Evolutionary conservation across 2,797 vertebrate genomes (phyloP).

Genomic region (Masticophis lateralis): DNA sequence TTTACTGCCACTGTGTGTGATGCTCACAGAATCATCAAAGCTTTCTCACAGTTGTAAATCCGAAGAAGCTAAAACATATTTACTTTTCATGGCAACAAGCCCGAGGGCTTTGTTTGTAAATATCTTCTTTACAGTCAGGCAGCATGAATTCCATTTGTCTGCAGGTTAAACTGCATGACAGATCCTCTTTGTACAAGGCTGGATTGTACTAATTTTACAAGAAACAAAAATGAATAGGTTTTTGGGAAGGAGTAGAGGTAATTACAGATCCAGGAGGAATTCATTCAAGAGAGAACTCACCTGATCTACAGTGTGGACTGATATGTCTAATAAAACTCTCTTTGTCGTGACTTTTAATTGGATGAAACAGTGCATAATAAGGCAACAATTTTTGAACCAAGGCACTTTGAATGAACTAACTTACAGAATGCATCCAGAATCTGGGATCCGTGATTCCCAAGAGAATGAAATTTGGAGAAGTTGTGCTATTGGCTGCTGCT

Average conservation of each 20-base stretch:
- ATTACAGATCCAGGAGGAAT: background rate
- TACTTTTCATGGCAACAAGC: conserved; percentile 48
- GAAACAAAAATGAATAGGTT: background rate
- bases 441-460: background rate
- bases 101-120: conserved; percentile 33
- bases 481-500: background rate
- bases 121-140: conserved; percentile 20
- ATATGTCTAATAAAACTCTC: background rate
- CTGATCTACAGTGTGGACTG: background rate
- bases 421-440: background rate
- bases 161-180: conserved; percentile 44
- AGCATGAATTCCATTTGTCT: conserved; percentile 38
- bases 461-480: background rate
- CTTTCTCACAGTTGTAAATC: conserved; percentile 30
- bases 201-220: background rate
- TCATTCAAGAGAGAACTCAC: background rate
- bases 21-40: conserved; percentile 46
- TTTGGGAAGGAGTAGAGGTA: background rate
- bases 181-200: conserved; percentile 3
- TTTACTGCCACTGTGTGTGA: conserved; percentile 36
- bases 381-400: background rate
- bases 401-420: background rate
- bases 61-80: conserved; percentile 43
- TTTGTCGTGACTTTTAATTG: background rate
- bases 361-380: background rate